A percentile compares a stretch with the other conserved stretches of the same genome.
Evolutionary conservation across 2,888 invertebrate species (phyloP).

Genomic region (Chrysopilus asiliformis): DNA sequence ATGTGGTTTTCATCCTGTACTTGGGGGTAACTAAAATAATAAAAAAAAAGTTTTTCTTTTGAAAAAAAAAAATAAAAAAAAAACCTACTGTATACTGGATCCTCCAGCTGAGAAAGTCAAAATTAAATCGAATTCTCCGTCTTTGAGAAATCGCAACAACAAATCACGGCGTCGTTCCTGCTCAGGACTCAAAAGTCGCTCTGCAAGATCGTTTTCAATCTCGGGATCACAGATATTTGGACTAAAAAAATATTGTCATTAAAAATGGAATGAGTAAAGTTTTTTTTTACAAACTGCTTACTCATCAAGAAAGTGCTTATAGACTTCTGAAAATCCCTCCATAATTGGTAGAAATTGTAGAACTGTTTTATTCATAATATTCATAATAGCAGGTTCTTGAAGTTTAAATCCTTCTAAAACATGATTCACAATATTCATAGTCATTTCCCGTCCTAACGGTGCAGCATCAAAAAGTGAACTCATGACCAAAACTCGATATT

Average conservation of each 20-base stretch:
- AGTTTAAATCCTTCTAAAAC: slow-evolving; percentile 55
- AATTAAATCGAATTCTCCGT: slow-evolving; percentile 55
- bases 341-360: slow-evolving; percentile 62
- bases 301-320: slow-evolving; percentile 26
- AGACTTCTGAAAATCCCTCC: slow-evolving; percentile 24
- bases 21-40: slow-evolving; percentile 22
- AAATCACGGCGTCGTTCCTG: slow-evolving; percentile 28
- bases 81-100: slow-evolving; percentile 44
- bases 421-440: slow-evolving; percentile 70
- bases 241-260: slow-evolving; percentile 19
- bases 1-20: slow-evolving; percentile 19
- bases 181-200: slow-evolving; percentile 41
- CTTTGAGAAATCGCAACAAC: slow-evolving; percentile 49
- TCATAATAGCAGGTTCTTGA: slow-evolving; percentile 50
- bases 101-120: slow-evolving; percentile 63
- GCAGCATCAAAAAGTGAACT: slow-evolving; percentile 73
- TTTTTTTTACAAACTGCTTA: slow-evolving; percentile 17
- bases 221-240: slow-evolving; percentile 31
- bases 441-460: slow-evolving; percentile 71
- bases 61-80: not conserved
- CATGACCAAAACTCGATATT: slow-evolving; percentile 70
- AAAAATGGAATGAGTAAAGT: slow-evolving; percentile 3
- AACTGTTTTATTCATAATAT: slow-evolving; percentile 55
- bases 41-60: not conserved
- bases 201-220: slow-evolving; percentile 46